phyloP scores from a whole-genome alignment of 2,113 vertebrate species.

The Casuarius casuarius region DNA sequence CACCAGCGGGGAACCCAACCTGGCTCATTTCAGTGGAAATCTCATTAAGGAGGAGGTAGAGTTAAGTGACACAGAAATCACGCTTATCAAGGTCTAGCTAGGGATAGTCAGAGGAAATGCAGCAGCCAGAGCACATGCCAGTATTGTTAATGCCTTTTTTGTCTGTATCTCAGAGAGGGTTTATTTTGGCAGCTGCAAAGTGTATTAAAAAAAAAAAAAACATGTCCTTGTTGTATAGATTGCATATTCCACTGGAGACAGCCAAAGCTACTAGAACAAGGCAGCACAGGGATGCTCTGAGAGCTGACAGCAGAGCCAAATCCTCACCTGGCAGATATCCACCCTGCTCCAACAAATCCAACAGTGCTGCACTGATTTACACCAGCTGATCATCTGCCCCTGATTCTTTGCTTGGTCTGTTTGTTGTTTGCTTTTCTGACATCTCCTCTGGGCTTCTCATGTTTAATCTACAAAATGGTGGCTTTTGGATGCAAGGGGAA shows the following conservation, averaged over 20 bases:
- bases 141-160: conserved; percentile 21
- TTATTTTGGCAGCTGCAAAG: conserved; percentile 39
- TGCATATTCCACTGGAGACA: background rate
- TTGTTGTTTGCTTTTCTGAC: background rate
- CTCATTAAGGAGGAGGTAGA: background rate
- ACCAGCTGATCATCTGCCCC: background rate
- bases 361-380: background rate
- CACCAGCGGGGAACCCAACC: accelerated
- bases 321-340: background rate
- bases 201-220: background rate
- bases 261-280: background rate
- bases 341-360: background rate
- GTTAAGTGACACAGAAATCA: background rate
- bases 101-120: background rate
- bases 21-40: background rate
- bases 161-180: background rate
- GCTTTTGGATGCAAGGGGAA: background rate
- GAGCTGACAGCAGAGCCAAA: background rate
- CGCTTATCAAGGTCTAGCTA: conserved; percentile 9
- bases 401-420: background rate
- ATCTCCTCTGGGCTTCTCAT: background rate
- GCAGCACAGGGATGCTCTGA: background rate
- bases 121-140: background rate
- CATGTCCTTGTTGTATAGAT: background rate
- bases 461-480: background rate